A percentile compares a stretch with the other conserved stretches of the same genome.
phyloP scores from a whole-genome alignment of 2,888 invertebrate genomes.

The Zelleria hepariella region DNA sequence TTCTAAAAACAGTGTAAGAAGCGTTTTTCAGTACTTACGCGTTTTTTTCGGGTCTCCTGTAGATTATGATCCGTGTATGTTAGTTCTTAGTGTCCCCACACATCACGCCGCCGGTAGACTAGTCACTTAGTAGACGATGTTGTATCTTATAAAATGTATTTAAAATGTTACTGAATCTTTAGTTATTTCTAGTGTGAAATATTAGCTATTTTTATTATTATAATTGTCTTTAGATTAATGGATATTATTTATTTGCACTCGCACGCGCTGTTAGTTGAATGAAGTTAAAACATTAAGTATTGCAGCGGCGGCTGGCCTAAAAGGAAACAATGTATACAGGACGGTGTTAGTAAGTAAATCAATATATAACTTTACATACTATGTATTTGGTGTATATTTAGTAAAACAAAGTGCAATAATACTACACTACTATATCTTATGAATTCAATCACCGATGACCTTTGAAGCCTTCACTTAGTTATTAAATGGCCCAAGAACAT shows the following conservation, averaged over 20 bases:
- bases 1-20: no score
- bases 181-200: constrained; percentile 62
- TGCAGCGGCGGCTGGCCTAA: constrained; percentile 24
- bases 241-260: constrained; percentile 56
- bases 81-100: no score
- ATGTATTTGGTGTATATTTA: constrained; percentile 30
- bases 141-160: constrained; percentile 58
- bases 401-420: constrained; percentile 53
- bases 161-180: constrained; percentile 63
- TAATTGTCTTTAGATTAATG: constrained; percentile 46
- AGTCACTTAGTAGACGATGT: constrained; percentile 68
- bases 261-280: constrained; percentile 34
- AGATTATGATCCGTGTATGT: no score
- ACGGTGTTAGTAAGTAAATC: constrained; percentile 2
- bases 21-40: no score
- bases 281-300: neutral
- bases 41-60: no score
- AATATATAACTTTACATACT: constrained; percentile 25
- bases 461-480: constrained; percentile 47
- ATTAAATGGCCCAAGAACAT: constrained; percentile 33
- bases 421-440: constrained; percentile 38
- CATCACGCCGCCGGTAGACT: constrained; percentile 50
- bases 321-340: constrained; percentile 18
- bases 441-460: constrained; percentile 36
- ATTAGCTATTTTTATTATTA: constrained; percentile 54